phyloP scores from a whole-genome alignment of 2,113 vertebrate genomes.

The Pseudorectes ferrugineus region DNA sequence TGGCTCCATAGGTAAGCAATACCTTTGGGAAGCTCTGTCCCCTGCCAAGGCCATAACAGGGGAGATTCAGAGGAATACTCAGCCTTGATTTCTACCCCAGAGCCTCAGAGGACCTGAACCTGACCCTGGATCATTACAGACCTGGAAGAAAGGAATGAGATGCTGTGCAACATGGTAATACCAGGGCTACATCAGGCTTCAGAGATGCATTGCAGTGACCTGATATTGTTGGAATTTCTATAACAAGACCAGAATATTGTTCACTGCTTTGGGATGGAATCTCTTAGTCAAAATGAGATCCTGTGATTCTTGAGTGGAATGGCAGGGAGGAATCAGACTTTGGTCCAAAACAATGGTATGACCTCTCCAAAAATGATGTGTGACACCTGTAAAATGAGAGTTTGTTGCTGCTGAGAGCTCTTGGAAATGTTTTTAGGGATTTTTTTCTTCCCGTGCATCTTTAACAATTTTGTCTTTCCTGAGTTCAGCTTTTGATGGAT shows the following conservation, averaged over 20 bases:
- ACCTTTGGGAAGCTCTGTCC: not conserved
- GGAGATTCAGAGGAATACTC: not conserved
- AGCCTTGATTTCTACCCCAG: not conserved
- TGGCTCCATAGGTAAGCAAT: not conserved
- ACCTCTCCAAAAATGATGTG: not conserved
- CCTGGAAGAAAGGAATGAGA: not conserved
- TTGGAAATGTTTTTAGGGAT: not conserved
- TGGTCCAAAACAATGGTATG: not conserved
- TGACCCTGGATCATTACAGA: accelerated
- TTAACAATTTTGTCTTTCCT: not conserved
- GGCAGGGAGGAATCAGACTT: not conserved
- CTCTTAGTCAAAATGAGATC: not conserved
- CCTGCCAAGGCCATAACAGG: not conserved
- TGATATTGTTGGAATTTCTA: not conserved
- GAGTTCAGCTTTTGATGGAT: not conserved
- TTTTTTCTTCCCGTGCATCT: not conserved
- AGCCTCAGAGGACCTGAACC: not conserved
- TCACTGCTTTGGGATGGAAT: not conserved
- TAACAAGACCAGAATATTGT: not conserved
- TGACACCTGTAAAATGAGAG: not conserved
- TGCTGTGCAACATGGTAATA: not conserved
- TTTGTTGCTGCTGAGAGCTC: not conserved
- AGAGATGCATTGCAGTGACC: not conserved
- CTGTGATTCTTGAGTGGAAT: not conserved
- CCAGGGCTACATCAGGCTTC: not conserved